These are phyloP conservation scores for Nematolebias whitei DNA, from an alignment of 2,113 vertebrate species.

Conservation along the genomic window DNA sequence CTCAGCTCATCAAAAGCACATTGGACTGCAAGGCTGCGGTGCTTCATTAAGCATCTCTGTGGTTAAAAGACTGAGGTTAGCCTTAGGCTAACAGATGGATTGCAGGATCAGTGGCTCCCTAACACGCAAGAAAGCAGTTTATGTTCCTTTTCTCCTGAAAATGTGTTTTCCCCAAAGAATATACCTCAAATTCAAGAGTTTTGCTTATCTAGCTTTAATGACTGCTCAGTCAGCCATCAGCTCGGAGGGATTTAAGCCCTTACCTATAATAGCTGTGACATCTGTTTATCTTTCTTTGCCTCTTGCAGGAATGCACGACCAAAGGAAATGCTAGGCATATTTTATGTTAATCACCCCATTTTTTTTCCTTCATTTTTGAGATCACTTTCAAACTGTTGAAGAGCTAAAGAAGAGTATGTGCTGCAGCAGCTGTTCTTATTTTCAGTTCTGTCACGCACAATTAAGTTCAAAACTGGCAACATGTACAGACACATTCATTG, in stretches of 20 bases:
- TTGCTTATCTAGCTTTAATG: conserved; percentile 24
- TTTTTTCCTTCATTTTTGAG: conserved; percentile 15
- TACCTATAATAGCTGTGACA: conserved; percentile 40
- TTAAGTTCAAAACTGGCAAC: conserved; percentile 61
- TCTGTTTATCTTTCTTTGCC: conserved; percentile 63
- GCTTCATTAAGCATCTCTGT: conserved; percentile 55
- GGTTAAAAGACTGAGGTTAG: conserved; percentile 56
- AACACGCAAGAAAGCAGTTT: conserved; percentile 30
- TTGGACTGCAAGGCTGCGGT: conserved; percentile 45
- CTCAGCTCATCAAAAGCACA: conserved; percentile 61
- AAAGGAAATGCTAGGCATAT: conserved; percentile 45
- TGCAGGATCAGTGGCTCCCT: conserved; percentile 54
- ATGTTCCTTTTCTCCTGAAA: conserved; percentile 27
- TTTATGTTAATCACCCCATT: conserved; percentile 20
- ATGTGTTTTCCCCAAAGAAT: conserved; percentile 8
- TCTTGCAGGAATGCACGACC: conserved; percentile 48
- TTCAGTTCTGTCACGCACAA: conserved; percentile 43
- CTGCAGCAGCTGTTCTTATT: conserved; percentile 62
- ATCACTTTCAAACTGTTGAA: conserved; percentile 30
- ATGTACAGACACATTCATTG: conserved; percentile 38
- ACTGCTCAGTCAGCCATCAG: conserved; percentile 27
- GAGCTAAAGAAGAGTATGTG: conserved; percentile 26
- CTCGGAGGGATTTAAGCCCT: conserved; percentile 39
- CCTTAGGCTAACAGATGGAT: conserved; percentile 59
- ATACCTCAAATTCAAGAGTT: conserved; percentile 19